phyloP scores from a whole-genome alignment of 2,797 vertebrate genomes.

The Siniperca undulata region DNA sequence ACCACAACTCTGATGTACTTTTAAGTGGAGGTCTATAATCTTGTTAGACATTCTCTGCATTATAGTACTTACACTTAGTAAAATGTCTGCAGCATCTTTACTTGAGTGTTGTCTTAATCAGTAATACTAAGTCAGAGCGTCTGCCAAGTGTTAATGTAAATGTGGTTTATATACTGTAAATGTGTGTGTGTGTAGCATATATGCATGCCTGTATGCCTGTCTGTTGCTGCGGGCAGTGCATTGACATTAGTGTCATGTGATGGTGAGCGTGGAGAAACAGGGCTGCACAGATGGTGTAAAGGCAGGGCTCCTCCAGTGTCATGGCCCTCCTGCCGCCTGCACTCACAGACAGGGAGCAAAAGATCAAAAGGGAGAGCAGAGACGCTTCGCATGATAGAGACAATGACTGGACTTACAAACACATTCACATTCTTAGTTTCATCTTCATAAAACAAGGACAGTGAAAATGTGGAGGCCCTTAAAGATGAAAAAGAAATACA shows the following conservation, averaged over 20 bases:
- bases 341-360: conserved; percentile 55
- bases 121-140: conserved; percentile 8
- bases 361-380: conserved; percentile 71
- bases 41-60: neutral
- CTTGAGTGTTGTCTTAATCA: conserved; percentile 2
- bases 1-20: neutral
- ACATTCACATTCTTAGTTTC: neutral
- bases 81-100: neutral
- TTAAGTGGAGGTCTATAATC: neutral
- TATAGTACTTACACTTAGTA: neutral
- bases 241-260: conserved; percentile 49
- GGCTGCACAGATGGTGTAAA: conserved; percentile 76
- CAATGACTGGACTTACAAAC: neutral
- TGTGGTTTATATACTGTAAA: conserved; percentile 23
- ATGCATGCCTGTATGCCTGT: conserved; percentile 12
- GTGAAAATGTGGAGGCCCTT: neutral
- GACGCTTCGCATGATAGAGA: conserved; percentile 15
- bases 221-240: conserved; percentile 27
- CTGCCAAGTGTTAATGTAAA: conserved; percentile 16
- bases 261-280: conserved; percentile 39
- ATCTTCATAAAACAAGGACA: neutral
- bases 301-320: conserved; percentile 69
- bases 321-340: conserved; percentile 41
- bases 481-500: neutral
- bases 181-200: neutral